These are phyloP conservation scores for Lindbergichthys nudifrons DNA, from an alignment of 2,797 vertebrate species.

Conservation along the genomic window DNA sequence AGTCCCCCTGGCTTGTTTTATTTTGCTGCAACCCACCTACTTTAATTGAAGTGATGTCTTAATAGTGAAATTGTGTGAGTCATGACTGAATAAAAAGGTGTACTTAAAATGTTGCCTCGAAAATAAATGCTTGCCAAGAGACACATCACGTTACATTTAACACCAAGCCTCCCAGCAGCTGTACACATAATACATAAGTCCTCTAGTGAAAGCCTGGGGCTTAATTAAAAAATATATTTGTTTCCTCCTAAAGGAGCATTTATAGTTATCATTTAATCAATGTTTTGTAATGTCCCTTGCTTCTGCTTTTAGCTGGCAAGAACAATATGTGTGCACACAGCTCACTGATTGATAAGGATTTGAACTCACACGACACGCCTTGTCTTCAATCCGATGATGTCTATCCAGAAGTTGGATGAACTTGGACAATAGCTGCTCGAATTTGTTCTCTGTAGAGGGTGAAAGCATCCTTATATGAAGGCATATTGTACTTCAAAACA, in stretches of 20 bases:
- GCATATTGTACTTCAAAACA: background rate
- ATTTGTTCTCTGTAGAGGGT: conserved; percentile 70
- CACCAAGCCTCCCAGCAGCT: background rate
- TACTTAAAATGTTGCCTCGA: too few relatives aligned
- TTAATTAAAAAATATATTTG: background rate
- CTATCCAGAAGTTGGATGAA: conserved; percentile 86
- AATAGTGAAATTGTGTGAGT: background rate
- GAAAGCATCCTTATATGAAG: background rate
- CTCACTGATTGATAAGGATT: background rate
- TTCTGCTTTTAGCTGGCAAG: background rate
- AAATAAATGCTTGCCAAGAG: background rate
- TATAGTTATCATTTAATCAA: background rate
- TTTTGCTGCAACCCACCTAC: accelerated
- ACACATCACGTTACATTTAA: background rate
- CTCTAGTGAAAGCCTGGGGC: background rate
- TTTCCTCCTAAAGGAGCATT: background rate
- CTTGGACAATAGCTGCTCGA: conserved; percentile 59
- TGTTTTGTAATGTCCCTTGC: background rate
- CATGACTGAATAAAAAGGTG: background rate
- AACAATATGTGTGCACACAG: background rate
- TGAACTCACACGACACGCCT: conserved; percentile 87
- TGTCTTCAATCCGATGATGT: conserved; percentile 78
- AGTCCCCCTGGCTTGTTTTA: background rate
- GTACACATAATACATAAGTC: background rate
- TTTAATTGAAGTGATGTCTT: background rate